Evolutionary conservation across 37 sponge, comb jelly and placozoan genomes (phyloP), one percentile per base, ranked within the genome.

Genomic region (Theonella swinhoei): DNA sequence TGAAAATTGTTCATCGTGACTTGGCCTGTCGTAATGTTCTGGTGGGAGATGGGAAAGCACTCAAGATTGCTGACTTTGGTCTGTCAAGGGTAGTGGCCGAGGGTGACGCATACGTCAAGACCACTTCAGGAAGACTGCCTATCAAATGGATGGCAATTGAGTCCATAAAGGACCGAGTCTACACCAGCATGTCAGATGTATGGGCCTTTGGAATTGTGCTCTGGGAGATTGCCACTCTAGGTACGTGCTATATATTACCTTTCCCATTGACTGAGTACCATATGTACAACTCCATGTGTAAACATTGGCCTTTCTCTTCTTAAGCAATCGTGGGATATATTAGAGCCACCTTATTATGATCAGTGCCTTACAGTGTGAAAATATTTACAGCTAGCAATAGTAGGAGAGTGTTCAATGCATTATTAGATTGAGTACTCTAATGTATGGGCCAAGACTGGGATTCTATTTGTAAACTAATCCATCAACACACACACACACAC

Each of bases 21-120:
- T 75, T 92, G 24, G 92, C 92, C 68, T 91, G 92, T 64, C 83
- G 92, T n/a, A 91, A 91, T 62, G 42, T 91, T 8, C 80, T 91
- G 42, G 88, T 91, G 23, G 88, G 88, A 28, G 92, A 87, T 26
- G 79, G 73, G 24, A 91, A 87, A 65, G 42, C 35, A 23, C 76
- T 91, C 32, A 91, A 91, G 88, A 87, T 91, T 24, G 70, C 92
- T 26, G 92, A 91, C 80, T 91, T 91, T 87, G 92, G 92, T 3
- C 42, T 91, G 69, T 83, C 92, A 3, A 30, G 92, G 14, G 76
- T 70, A 66, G 76, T 83, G 23, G 28, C 67, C 4, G 64, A 31
- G 30, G 88, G 87, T 5, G 87, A 83, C 24, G 79, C 82, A 23
- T 91, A 91, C 67, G 83, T 88, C 42, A 83, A 88, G 85, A 87